Base-by-base conservation (phyloP, 2,888 invertebrate genomes). In the Cephalotes varians region DNA sequence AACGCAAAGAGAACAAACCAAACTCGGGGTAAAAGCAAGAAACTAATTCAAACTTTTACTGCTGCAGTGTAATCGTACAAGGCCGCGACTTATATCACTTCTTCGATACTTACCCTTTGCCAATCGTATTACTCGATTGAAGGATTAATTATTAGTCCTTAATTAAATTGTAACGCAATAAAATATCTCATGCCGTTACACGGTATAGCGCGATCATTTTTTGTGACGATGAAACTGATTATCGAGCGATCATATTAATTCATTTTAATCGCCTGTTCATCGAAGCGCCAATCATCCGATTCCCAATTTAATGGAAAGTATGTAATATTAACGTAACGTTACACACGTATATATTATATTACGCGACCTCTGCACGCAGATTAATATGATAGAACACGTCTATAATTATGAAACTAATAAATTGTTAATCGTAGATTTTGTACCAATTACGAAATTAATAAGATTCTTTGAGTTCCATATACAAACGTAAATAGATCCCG, bases 21-120 rank as follows among this genome's bases (percentile, higher is more conserved):
- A 65, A 79, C 71, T 73, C 65, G 72, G 69, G 88, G 89, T 85
- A 87, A 86, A 85, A 86, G 86, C 83, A 85, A 79, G 90, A 89
- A 90, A 91, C 91, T 92, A 92, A 93, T 93, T 92, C 90, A 91
- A 92, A 92, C 90, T 90, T 91, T 90, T 81, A 90, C 86, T 85
- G 83, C 86, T 85, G 83, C 86, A 73, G 62, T 62, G 74, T 73
- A 82, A 77, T 83, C 81, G 81, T 72, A 64, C 65, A 60, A 72
- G 65, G 37, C 69, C 51, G 67, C 40, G 51, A 64, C 54, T 81
- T 81, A 81, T 47, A 89, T 90, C 86, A 88, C 90, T 90, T 89
- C 91, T 89, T 88, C 89, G 91, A 91, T 91, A 90, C 88, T 90
- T 86, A 85, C 84, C 86, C 81, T 62, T 69, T 82, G 84, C 86